Evolutionary conservation across 2,113 vertebrate species (phyloP), one percentile per base, ranked within the genome.

Genomic region (Guaruba guarouba): DNA sequence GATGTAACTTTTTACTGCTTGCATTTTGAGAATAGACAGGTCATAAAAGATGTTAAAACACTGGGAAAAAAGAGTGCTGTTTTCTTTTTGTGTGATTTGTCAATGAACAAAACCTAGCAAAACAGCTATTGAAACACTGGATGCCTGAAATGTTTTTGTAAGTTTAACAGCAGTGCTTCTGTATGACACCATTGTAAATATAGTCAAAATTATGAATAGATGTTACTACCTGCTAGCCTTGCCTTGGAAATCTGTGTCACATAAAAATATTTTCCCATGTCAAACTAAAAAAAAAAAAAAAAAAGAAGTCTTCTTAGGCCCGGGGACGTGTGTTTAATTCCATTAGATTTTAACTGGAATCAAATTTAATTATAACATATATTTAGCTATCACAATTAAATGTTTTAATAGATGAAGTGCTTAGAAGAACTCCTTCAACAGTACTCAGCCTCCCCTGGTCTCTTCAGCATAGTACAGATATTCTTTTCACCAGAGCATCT

Each of bases 31-130:
- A 82, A 66, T 29, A 80, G 14, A 33, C 52, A 69, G 11, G 28
- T 82, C 79, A 91, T 41, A 93, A 94, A 87, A 93, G 51, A 92
- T 61, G 48, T 41, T 93, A 71, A 86, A 94, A 81, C 61, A 91
- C 7, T 2, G 20, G 54, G 1, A 24, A 24, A 39, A 95, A 13
- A 74, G 10, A 78, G 29, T 13, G 51, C 70, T 88, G 75, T 5
- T 84, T 51, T 88, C 44, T 90, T 91, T 89, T 61, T 9, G 10
- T 35, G 33, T 19, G 39, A 86, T 91, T 89, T 92, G 33, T 84
- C 92, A 95, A 61, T 84, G 64, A 82, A 84, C 39, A 75, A 78
- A 88, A 55, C 1, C 2, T 59, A 86, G 41, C n/a, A 55, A 57
- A 86, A 64, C 17, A 91, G 41, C 28, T 80, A 90, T 70, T 67